These are phyloP conservation scores for Drosophila bifasciata DNA, from an alignment of 1,140 invertebrate genomes.

Conservation along the genomic window DNA sequence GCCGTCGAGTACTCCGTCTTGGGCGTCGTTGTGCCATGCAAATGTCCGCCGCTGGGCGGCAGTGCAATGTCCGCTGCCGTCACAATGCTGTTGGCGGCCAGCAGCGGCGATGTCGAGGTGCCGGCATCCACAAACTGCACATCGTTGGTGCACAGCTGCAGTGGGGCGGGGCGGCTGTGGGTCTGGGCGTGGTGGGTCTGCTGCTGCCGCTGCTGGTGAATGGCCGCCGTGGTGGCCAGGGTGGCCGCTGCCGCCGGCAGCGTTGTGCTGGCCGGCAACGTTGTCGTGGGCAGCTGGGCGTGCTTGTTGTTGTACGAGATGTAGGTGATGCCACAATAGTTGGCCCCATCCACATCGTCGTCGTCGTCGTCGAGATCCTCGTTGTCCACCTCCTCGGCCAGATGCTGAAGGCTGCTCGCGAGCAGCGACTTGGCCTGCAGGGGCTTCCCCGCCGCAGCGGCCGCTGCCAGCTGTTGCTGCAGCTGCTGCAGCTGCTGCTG, in stretches of 20 bases:
- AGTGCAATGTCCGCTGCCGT: constrained; percentile 18
- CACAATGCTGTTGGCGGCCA: constrained; percentile 16
- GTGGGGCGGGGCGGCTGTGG: constrained; percentile 33
- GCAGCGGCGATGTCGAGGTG: constrained; percentile 73
- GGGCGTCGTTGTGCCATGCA: constrained; percentile 72
- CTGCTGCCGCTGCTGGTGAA: constrained; percentile 58
- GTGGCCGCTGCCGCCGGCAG: constrained; percentile 65
- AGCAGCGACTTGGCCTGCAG: constrained; percentile 71
- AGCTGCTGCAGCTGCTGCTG: constrained; percentile 74
- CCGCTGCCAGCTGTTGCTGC: constrained; percentile 68
- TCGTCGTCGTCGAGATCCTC: constrained; percentile 77
- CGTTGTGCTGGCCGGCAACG: constrained; percentile 67
- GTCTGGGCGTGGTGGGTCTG: constrained; percentile 14
- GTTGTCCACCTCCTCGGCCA: constrained; percentile 80
- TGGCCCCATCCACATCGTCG: constrained; percentile 72
- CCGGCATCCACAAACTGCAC: constrained; percentile 71
- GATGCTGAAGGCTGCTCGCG: constrained; percentile 74
- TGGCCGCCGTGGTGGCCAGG: constrained; percentile 60
- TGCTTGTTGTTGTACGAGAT: constrained; percentile 83
- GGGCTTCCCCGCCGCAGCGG: constrained; percentile 66
- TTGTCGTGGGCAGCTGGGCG: constrained; percentile 74
- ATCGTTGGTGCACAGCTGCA: constrained; percentile 44
- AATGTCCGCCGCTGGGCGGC: constrained; percentile 24
- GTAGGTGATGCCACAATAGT: constrained; percentile 80
- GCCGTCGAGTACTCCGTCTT: constrained; percentile 80